Percentiles rank a stretch among this genome's conserved stretches.
These are phyloP conservation scores for Heliconius eleuchia DNA, from an alignment of 1,140 invertebrate species.

Conservation along the genomic window DNA sequence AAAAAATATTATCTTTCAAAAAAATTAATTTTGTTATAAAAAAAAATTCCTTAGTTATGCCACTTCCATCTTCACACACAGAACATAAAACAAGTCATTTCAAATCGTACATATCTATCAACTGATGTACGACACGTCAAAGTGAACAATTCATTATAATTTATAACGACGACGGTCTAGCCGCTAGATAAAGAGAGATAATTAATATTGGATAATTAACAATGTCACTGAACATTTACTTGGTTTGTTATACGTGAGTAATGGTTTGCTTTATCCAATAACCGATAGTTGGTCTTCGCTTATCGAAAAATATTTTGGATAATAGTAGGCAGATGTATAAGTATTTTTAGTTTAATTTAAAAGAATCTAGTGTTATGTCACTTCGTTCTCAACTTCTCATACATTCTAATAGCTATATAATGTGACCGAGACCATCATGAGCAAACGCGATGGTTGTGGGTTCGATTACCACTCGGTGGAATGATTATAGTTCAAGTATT, in stretches of 20 bases:
- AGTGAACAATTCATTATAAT: constrained; percentile 35
- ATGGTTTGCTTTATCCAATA: neutral
- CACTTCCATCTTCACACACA: neutral
- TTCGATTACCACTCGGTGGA: no score
- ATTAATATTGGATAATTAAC: constrained; percentile 65
- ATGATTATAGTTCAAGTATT: no score
- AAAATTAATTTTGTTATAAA: neutral
- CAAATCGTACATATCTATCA: constrained; percentile 10
- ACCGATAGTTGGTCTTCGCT: neutral
- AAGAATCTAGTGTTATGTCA: no score
- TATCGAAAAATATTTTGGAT: neutral
- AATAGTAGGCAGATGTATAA: neutral
- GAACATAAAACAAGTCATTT: neutral
- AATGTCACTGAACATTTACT: constrained; percentile 48
- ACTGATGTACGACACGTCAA: constrained; percentile 33
- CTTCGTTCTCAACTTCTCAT: no score
- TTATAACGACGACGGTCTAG: constrained; percentile 27
- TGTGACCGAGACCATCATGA: no score
- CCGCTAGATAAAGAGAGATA: constrained; percentile 48
- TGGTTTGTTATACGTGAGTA: constrained; percentile 26
- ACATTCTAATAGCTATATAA: no score
- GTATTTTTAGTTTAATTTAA: no score
- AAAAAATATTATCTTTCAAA: neutral
- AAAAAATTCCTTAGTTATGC: neutral
- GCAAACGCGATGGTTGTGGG: no score